Base-by-base conservation (phyloP, 2,113 vertebrate genomes). In the Andinoacara biseriatus region DNA sequence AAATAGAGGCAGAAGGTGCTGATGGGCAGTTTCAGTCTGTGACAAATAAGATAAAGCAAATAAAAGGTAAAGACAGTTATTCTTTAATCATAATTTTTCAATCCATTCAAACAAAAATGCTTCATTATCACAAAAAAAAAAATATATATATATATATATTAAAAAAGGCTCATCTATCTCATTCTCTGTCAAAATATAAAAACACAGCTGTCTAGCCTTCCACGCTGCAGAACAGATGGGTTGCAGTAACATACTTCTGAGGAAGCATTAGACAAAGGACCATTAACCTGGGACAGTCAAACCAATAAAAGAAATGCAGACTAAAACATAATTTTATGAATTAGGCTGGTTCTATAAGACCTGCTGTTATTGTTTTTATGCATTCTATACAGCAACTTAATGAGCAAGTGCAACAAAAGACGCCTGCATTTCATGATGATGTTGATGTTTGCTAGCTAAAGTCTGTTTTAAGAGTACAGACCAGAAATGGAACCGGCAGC, bases 11-110 rank as follows among this genome's bases (percentile, higher is more conserved):
- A 74, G 57, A 24, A 31, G 33, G 79, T 22, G 74, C 20, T 10
- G 26, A 26, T 26, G 35, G 24, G 14, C 54, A 15, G 56, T 81
- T 69, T 61, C 11, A 52, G 11, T 67, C 65, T 74, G 38, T 88
- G 62, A 81, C 63, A 86, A 87, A 78, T 38, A 22, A 78, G 15
- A 80, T 78, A 33, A 82, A 59, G 83, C 22, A 76, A 87, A 78
- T 62, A 60, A 84, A 77, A 3, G 1, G 10, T 29, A 49, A 76
- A 74, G 78, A 80, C 78, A 80, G 72, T 67, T 67, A 86, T 89
- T 83, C 81, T 86, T 92, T 78, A 22, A 81, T 83, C 56, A 81
- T 81, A n/a, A n/a, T 80, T 65, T 78, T 76, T 54, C 80, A 82
- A 56, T 13, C 33, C 67, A 72, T 33, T 72, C 17, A 54, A 72